Conservation (phyloP, 2,113 vertebrate species). For the Bos indicus region DNA sequence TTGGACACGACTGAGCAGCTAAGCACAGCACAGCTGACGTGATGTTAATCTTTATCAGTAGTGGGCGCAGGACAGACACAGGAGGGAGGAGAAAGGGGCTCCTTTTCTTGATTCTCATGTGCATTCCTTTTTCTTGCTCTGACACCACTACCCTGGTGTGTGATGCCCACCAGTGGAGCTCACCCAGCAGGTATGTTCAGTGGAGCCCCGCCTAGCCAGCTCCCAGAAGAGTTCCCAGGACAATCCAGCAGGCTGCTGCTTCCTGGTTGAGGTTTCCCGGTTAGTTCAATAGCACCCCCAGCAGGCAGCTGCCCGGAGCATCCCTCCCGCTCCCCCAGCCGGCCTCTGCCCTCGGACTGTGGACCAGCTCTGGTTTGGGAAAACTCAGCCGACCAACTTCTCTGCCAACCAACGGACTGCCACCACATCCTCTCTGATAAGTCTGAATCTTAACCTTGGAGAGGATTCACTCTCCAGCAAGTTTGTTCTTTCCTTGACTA, state of each 20-base stretch:
- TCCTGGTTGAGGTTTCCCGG: background rate
- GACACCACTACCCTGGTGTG: background rate
- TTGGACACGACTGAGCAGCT: background rate
- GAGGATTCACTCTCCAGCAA: background rate
- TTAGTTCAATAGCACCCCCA: background rate
- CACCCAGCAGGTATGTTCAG: background rate
- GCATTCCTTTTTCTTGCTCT: background rate
- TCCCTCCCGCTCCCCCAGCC: background rate
- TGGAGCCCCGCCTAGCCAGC: background rate
- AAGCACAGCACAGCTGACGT: background rate
- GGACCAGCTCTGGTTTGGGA: background rate
- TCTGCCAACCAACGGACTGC: background rate
- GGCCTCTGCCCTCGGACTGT: background rate
- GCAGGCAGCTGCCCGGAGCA: background rate
- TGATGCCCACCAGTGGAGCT: background rate
- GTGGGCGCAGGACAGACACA: accelerated
- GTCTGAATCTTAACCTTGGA: background rate
- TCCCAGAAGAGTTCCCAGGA: background rate
- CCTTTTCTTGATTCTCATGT: background rate
- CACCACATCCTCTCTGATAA: background rate
- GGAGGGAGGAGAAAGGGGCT: background rate
- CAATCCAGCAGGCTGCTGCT: background rate
- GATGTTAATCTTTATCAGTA: background rate
- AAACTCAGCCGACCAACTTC: background rate
- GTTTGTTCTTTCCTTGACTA: background rate